Percentiles rank a stretch among this genome's conserved stretches.
Evolutionary conservation across 37 sponge, comb jelly and placozoan genomes (phyloP).

Genomic region (Chondrosia reniformis): DNA sequence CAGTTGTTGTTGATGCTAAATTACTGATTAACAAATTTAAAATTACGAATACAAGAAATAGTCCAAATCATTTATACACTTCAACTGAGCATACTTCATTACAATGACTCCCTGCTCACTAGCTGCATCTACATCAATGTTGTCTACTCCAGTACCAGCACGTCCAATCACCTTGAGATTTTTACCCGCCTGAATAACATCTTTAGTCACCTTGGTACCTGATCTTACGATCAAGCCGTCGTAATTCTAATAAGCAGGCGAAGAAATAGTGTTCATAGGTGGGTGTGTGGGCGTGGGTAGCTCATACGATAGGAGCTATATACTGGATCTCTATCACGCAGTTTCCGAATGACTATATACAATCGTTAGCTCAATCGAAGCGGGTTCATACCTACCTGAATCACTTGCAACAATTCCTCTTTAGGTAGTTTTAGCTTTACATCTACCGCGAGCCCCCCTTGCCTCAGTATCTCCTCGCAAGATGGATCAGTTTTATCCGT

Average conservation of each 20-base stretch:
- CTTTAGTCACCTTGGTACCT: slow-evolving; percentile 91
- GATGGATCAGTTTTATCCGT: slow-evolving; percentile 68
- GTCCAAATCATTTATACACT: no score
- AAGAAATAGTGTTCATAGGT: not conserved
- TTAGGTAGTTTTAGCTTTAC: slow-evolving; percentile 62
- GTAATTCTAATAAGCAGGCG: slow-evolving; percentile 49
- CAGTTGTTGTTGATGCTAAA: no score
- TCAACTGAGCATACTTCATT: slow-evolving; percentile 88
- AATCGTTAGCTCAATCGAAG: no score
- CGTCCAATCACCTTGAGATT: slow-evolving; percentile 84
- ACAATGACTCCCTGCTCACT: slow-evolving; percentile 77
- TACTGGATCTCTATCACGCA: no score
- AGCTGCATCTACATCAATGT: slow-evolving; percentile 87
- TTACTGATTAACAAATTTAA: no score
- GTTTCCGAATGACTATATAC: no score
- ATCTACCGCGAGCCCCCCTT: slow-evolving; percentile 65
- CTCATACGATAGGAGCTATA: no score
- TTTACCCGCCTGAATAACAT: slow-evolving; percentile 81
- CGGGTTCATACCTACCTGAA: slow-evolving; percentile 38
- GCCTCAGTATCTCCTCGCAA: slow-evolving; percentile 62
- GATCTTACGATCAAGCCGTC: slow-evolving; percentile 93
- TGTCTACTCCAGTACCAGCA: slow-evolving; percentile 97
- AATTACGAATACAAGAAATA: no score
- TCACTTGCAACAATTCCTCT: slow-evolving; percentile 62
- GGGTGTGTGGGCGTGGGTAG: no score